These are phyloP conservation scores for Leptobrachium leishanense DNA, from an alignment of 2,113 vertebrate species.

Conservation along the genomic window DNA sequence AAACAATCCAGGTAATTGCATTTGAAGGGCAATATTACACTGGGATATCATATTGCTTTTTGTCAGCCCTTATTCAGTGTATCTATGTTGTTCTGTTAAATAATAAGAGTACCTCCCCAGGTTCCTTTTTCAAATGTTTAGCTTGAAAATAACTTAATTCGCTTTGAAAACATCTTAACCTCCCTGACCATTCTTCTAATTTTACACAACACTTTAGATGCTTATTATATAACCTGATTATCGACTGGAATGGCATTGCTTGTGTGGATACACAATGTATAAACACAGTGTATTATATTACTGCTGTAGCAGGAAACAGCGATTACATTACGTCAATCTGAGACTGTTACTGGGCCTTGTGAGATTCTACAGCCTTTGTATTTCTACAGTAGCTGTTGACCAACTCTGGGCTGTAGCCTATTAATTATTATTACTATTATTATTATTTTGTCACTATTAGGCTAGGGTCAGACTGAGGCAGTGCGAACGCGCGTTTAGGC, in stretches of 20 bases:
- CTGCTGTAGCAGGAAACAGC: background rate
- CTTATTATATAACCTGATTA: constrained; percentile 33
- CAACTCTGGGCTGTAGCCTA: too few species aligned
- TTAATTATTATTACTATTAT: too few species aligned
- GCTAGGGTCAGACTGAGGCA: too few species aligned
- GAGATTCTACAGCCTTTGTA: background rate
- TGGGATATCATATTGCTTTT: background rate
- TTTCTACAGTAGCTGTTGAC: too few species aligned
- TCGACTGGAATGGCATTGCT: constrained; percentile 6
- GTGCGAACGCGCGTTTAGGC: too few species aligned
- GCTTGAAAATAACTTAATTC: constrained; percentile 31
- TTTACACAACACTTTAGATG: constrained; percentile 34
- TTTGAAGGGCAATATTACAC: background rate
- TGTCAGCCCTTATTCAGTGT: background rate
- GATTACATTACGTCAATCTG: background rate
- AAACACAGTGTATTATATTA: background rate
- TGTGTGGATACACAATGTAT: constrained; percentile 11
- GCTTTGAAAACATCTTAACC: too few species aligned
- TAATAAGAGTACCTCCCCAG: constrained; percentile 6
- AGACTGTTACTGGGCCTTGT: background rate
- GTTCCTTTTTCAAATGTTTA: constrained; percentile 18
- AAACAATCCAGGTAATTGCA: background rate
- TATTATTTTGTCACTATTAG: too few species aligned
- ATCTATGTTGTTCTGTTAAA: background rate
- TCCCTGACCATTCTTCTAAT: constrained; percentile 40